These are phyloP conservation scores for Lochmaea capreae DNA, from an alignment of 2,888 invertebrate species.

Conservation along the genomic window DNA sequence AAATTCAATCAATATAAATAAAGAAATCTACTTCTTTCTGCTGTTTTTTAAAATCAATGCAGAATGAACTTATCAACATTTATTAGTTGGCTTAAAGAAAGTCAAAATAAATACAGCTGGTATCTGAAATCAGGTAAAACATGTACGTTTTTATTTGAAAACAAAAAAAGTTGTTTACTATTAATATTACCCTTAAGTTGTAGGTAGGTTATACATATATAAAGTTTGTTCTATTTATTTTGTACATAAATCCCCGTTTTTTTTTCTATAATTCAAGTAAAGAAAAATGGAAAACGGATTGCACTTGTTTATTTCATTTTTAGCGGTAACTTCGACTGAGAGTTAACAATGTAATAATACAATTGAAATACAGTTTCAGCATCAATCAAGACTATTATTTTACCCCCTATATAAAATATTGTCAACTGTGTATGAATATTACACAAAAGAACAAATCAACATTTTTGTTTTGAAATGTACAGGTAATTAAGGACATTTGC, in stretches of 20 bases:
- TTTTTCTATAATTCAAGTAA: slow-evolving; percentile 38
- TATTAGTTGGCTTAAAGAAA: no score
- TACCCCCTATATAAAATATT: no score
- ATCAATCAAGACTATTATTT: no score
- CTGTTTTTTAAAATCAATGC: no score
- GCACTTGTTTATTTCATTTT: not conserved
- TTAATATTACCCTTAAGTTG: not conserved
- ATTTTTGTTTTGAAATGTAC: no score
- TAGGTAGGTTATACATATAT: not conserved
- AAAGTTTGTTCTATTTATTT: slow-evolving; percentile 40
- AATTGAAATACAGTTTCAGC: not conserved
- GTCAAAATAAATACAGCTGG: no score
- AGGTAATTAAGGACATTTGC: no score
- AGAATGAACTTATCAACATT: no score
- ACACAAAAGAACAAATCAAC: no score
- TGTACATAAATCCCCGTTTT: slow-evolving; percentile 41
- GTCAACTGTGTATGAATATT: no score
- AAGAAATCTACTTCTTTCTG: no score
- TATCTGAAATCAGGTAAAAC: slow-evolving; percentile 18
- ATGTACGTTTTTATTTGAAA: slow-evolving; percentile 19
- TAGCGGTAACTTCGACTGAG: not conserved
- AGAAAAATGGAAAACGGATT: slow-evolving; percentile 13
- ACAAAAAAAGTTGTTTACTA: not conserved
- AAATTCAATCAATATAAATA: no score
- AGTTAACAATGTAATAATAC: slow-evolving; percentile 5